phyloP scores from a whole-genome alignment of 2,113 vertebrate genomes.

The Nymphicus hollandicus region DNA sequence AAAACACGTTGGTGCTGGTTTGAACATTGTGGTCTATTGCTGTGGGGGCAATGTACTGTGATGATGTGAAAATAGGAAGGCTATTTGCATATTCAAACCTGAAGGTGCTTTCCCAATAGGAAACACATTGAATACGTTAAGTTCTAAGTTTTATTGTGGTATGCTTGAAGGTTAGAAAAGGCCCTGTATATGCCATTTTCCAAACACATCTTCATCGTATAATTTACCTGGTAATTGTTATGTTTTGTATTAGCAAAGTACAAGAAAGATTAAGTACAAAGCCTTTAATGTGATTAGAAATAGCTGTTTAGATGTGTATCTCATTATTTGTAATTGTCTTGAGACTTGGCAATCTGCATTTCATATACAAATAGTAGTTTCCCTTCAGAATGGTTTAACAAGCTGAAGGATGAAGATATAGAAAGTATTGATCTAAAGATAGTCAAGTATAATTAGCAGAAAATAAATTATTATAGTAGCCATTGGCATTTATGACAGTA shows the following conservation, averaged over 20 bases:
- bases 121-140: neutral
- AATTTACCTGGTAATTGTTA: neutral
- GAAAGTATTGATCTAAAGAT: neutral
- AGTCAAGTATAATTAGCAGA: neutral
- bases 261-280: neutral
- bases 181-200: rapidly evolving
- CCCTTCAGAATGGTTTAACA: neutral
- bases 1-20: neutral
- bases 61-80: neutral
- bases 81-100: neutral
- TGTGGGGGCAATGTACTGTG: rapidly evolving
- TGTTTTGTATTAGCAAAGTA: neutral
- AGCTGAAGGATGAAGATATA: neutral
- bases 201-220: neutral
- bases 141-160: neutral
- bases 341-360: neutral
- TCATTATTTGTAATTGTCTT: neutral
- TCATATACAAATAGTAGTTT: neutral
- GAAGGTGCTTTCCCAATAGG: neutral
- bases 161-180: neutral
- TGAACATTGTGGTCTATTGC: neutral
- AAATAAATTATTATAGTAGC: neutral
- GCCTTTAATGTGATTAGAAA: neutral
- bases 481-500: neutral
- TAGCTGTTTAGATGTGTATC: neutral